Percentiles rank a stretch among this genome's conserved stretches.
phyloP scores from a whole-genome alignment of 64 coral and sea anemone genomes.

The Montipora capricornis region DNA sequence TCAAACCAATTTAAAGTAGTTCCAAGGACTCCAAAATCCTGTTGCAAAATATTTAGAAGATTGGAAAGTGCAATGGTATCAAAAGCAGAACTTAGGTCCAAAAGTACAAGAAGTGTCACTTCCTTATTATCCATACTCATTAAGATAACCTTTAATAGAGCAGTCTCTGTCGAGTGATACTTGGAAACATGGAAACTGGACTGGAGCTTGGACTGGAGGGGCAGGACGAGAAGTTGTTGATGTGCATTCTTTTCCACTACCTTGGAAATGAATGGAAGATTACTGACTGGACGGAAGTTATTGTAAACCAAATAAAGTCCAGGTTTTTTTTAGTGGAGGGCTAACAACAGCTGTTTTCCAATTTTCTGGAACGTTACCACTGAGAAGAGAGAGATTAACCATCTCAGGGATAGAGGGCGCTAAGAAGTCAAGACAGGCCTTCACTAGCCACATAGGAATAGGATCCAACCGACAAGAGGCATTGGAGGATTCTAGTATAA shows the following conservation, averaged over 20 bases:
- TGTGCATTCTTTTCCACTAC: background rate
- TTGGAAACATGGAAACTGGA: background rate
- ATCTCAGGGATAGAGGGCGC: conserved; percentile 43
- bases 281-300: conserved; percentile 23
- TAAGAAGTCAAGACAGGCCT: conserved; percentile 23
- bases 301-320: conserved; percentile 33
- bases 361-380: conserved; percentile 31
- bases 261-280: conserved; percentile 27
- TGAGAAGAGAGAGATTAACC: conserved; percentile 27
- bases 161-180: background rate
- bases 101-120: conserved; percentile 14
- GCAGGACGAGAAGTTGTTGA: background rate
- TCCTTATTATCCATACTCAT: background rate
- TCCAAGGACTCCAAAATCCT: background rate
- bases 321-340: conserved; percentile 43
- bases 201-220: too few relatives aligned
- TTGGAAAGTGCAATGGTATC: background rate
- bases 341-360: conserved; percentile 59
- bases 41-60: background rate
- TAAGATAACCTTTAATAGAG: background rate
- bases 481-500: conserved; percentile 48
- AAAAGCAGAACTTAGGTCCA: conserved; percentile 30
- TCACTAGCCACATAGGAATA: conserved; percentile 58
- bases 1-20: conserved; percentile 9
- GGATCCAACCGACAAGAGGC: conserved; percentile 49